Percentiles rank a stretch among this genome's conserved stretches.
phyloP scores from a whole-genome alignment of 1,140 invertebrate species.

The Belonocnema kinseyi region DNA sequence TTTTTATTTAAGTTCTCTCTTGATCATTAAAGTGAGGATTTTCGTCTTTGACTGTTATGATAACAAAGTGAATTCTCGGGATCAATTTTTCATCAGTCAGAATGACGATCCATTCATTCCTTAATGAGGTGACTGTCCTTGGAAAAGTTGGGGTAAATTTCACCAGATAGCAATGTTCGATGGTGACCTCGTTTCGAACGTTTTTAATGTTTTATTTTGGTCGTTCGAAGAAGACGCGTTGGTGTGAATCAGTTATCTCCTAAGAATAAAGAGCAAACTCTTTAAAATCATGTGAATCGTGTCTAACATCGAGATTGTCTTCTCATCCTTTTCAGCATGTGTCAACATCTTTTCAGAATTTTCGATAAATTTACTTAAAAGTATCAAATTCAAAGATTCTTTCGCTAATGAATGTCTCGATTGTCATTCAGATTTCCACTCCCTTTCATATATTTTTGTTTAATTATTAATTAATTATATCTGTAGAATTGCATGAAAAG shows the following conservation, averaged over 20 bases:
- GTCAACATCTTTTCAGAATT: neutral
- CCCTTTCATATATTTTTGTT: neutral
- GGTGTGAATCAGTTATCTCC: conserved; percentile 46
- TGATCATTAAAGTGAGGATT: too few relatives aligned
- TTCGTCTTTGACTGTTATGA: too few relatives aligned
- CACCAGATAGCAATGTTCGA: neutral
- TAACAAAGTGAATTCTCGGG: too few relatives aligned
- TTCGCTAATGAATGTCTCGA: neutral
- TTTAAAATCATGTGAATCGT: conserved; percentile 43
- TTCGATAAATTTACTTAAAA: neutral
- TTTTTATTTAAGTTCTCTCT: too few relatives aligned
- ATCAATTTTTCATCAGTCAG: neutral
- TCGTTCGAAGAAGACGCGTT: conserved; percentile 30
- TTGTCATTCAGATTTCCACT: neutral
- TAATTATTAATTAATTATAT: conserved; percentile 23
- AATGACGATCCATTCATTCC: neutral
- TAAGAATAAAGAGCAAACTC: conserved; percentile 53
- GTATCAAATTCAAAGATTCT: neutral
- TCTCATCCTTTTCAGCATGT: neutral
- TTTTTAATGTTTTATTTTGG: conserved; percentile 45
- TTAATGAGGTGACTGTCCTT: too few relatives aligned
- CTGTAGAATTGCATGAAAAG: neutral
- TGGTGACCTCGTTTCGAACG: conserved; percentile 31
- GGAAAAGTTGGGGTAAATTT: too few relatives aligned
- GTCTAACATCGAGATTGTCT: conserved; percentile 32